These are phyloP conservation scores for Emberiza fucata DNA, from an alignment of 2,113 vertebrate species.

Conservation along the genomic window DNA sequence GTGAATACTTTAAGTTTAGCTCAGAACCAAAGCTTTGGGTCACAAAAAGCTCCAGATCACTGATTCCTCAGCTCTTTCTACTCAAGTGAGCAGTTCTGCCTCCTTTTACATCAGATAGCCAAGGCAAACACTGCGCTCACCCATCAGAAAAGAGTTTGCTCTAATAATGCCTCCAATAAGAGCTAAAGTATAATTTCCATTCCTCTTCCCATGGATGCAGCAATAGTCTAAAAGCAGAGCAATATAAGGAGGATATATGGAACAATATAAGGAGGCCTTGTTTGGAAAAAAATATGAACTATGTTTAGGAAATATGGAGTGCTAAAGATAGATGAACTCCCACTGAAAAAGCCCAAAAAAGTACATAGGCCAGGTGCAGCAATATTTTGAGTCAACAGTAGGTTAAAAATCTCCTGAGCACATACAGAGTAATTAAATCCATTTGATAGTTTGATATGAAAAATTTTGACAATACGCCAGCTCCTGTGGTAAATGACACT, in stretches of 20 bases:
- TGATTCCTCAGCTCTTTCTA: not conserved
- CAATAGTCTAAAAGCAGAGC: not conserved
- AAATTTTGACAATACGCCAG: not conserved
- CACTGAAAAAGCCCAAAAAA: not conserved
- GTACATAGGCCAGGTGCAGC: not conserved
- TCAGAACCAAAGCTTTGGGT: not conserved
- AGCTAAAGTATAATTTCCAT: not conserved
- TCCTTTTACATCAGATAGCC: not conserved
- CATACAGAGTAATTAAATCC: not conserved
- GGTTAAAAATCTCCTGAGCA: not conserved
- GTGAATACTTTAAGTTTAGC: not conserved
- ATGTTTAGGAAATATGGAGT: fast-evolving
- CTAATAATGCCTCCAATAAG: not conserved
- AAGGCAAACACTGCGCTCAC: not conserved
- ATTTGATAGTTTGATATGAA: not conserved
- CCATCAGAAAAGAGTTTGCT: not conserved
- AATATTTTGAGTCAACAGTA: fast-evolving
- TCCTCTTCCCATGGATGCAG: not conserved
- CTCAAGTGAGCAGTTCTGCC: not conserved
- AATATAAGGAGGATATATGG: no score
- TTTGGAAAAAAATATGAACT: not conserved
- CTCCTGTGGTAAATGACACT: not conserved
- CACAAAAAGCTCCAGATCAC: not conserved
- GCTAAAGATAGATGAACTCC: not conserved
- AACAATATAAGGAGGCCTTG: not conserved